Evolutionary conservation across 1,140 invertebrate genomes (phyloP).

Genomic region (Vollenhovia emeryi): DNA sequence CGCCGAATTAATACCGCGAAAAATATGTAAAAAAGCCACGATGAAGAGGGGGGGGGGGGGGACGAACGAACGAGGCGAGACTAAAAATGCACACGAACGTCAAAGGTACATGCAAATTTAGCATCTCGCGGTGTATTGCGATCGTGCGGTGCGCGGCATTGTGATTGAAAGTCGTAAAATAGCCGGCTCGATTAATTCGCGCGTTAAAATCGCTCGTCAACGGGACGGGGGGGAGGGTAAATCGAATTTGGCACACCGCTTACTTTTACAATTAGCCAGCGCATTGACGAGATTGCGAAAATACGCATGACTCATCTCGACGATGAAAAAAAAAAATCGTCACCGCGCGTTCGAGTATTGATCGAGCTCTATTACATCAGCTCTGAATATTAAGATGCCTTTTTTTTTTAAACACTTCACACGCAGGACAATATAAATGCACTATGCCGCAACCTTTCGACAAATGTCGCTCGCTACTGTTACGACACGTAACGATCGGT

Average conservation of each 20-base stretch:
- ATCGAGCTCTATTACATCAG: neutral
- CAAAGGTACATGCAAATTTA: neutral
- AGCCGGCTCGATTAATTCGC: neutral
- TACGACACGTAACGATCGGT: neutral
- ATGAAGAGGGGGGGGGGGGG: no score
- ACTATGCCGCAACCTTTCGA: neutral
- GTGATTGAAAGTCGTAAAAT: neutral
- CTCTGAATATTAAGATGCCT: neutral
- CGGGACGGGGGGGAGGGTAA: neutral
- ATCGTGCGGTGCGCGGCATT: neutral
- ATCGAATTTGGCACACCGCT: constrained; percentile 34
- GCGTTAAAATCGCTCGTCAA: constrained; percentile 15
- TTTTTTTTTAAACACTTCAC: neutral
- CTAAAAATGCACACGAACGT: neutral
- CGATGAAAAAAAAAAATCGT: neutral
- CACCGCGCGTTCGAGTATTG: constrained; percentile 13
- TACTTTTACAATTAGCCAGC: constrained; percentile 1
- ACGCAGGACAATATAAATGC: neutral
- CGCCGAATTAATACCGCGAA: neutral
- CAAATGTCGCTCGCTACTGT: neutral
- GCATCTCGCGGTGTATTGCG: neutral
- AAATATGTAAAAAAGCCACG: neutral
- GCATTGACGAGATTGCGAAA: neutral
- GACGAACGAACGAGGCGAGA: no score
- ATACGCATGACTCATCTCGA: neutral